Evolutionary conservation across 2,113 vertebrate species (phyloP), one percentile per base, ranked within the genome.

Genomic region (Neolamprologus devosi): DNA sequence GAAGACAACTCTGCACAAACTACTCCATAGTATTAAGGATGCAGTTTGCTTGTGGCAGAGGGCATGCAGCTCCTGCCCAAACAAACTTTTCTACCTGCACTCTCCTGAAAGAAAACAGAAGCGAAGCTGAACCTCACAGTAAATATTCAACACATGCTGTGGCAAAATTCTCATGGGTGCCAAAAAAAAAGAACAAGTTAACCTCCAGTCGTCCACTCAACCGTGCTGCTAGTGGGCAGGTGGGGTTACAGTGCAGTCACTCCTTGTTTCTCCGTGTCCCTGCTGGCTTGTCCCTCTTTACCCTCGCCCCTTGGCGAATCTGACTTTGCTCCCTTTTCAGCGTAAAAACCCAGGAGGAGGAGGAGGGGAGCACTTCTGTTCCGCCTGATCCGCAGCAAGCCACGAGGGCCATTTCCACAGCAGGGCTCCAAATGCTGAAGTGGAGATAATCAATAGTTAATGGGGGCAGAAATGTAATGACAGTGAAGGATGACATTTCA

Each of bases 401-500:
- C 89, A 84, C 63, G 73, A 21, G 84, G 85, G 45, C 87, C 88
- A 86, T 89, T 94, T 93, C 78, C 86, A 94, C 85, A 90, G 83
- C 88, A 80, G 80, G 83, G 54, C 88, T 90, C 10, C 16, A 93
- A 94, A 92, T 82, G 88, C 85, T 92, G 88, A 93, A 94, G 92
- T 90, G 92, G 83, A 92, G 80, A 91, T 92, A 91, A 96, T 96
- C 95, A 96, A 96, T 96, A 95, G 91, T 94, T 96, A 95, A 95
- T 96, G 94, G 91, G 87, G 85, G 75, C 85, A 85, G 82, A 89
- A 87, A 90, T 92, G 92, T 90, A 90, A 94, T 93, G 95, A 93
- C 93, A 94, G 86, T 94, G 92, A 95, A 89, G 81, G 80, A 91
- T 90, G 92, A 90, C 93, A 94, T 94, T 93, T 95, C 84, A 92